These are phyloP conservation scores for Pseudanteris insignis DNA, from an alignment of 2,888 invertebrate genomes.

Conservation along the genomic window DNA sequence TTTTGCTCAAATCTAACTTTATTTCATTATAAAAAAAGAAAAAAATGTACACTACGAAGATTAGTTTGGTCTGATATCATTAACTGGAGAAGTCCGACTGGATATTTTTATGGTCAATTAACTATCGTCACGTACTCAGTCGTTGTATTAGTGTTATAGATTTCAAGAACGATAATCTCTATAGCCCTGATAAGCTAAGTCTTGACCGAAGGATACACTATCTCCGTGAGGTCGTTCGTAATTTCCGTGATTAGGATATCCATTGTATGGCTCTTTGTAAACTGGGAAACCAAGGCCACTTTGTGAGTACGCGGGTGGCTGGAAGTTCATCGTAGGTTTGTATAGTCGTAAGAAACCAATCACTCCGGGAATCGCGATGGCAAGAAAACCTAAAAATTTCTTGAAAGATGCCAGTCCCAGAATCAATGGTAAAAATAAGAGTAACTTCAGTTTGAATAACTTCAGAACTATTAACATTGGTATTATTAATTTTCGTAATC, in stretches of 20 bases:
- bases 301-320: conserved; percentile 75
- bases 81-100: no score
- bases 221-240: conserved; percentile 63
- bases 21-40: no score
- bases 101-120: no score
- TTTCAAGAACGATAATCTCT: conserved; percentile 35
- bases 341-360: conserved; percentile 88
- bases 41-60: no score
- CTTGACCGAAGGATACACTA: conserved; percentile 75
- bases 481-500: conserved; percentile 83
- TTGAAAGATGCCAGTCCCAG: conserved; percentile 85
- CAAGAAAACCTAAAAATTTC: conserved; percentile 83
- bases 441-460: conserved; percentile 83
- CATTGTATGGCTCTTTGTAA: conserved; percentile 65
- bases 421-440: conserved; percentile 83
- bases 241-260: conserved; percentile 57
- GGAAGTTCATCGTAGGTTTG: conserved; percentile 73
- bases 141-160: no score
- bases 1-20: no score
- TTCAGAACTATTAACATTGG: conserved; percentile 83
- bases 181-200: conserved; percentile 80
- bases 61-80: no score
- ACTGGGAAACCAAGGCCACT: conserved; percentile 77
- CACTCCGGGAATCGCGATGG: conserved; percentile 81
- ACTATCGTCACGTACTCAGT: background rate